A percentile compares a stretch with the other conserved stretches of the same genome.
These are phyloP conservation scores for Sclerurus mexicanus DNA, from an alignment of 2,113 vertebrate species.

Conservation along the genomic window DNA sequence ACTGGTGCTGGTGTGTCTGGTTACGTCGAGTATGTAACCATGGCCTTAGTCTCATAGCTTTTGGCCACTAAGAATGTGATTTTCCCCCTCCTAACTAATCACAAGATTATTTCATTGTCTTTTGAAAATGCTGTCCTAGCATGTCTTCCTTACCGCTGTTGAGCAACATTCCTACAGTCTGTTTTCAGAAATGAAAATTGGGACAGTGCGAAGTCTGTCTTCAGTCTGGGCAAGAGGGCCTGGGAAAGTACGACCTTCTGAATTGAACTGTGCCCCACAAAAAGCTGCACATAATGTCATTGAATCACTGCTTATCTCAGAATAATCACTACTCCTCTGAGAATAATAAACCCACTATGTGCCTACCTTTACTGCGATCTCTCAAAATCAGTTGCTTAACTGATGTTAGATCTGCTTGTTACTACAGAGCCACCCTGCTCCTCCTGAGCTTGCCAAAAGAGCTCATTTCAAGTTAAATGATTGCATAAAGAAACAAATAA, in stretches of 20 bases:
- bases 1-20: background rate
- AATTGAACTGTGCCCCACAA: background rate
- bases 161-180: slow-evolving; percentile 62
- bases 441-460: slow-evolving; percentile 44
- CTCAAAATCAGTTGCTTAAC: slow-evolving; percentile 42
- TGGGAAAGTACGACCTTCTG: slow-evolving; percentile 63
- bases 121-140: background rate
- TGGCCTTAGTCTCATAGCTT: background rate
- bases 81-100: background rate
- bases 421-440: background rate
- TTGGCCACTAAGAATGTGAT: background rate
- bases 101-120: slow-evolving; percentile 13
- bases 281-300: slow-evolving; percentile 48
- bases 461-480: slow-evolving; percentile 64
- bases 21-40: background rate
- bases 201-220: slow-evolving; percentile 35
- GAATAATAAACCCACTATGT: slow-evolving; percentile 70
- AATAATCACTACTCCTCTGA: slow-evolving; percentile 58
- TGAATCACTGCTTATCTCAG: slow-evolving; percentile 42
- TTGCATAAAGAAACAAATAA: slow-evolving; percentile 61
- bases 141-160: slow-evolving; percentile 53
- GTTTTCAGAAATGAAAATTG: slow-evolving; percentile 63
- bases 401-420: slow-evolving; percentile 33
- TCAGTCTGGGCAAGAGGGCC: slow-evolving; percentile 41
- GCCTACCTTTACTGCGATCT: slow-evolving; percentile 47